Percentiles rank a stretch among this genome's conserved stretches.
Evolutionary conservation across 1,140 invertebrate species (phyloP).

Genomic region (Ooceraea biroi): DNA sequence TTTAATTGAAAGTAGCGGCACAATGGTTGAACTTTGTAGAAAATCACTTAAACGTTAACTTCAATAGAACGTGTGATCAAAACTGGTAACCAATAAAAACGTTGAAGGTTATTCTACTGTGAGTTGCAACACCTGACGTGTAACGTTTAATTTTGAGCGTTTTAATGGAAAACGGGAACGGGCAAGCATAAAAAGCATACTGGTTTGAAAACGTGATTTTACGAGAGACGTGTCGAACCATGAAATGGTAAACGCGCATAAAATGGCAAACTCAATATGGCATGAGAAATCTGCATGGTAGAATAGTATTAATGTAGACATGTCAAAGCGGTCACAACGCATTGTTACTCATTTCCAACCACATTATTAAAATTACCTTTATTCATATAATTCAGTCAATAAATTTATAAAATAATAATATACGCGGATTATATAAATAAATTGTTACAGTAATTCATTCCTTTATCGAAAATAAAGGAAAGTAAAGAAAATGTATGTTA

Average conservation of each 20-base stretch:
- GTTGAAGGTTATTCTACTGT: slow-evolving; percentile 7
- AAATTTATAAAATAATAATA: neutral
- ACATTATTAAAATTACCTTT: slow-evolving; percentile 13
- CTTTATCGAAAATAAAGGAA: neutral
- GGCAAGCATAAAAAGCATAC: slow-evolving; percentile 10
- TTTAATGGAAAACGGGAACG: slow-evolving; percentile 26
- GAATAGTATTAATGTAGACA: neutral
- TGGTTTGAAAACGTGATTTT: slow-evolving; percentile 27
- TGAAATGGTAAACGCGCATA: slow-evolving; percentile 21
- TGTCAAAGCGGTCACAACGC: neutral
- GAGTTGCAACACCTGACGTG: neutral
- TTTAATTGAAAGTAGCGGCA: slow-evolving; percentile 1
- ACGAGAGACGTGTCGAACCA: neutral
- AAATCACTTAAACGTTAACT: slow-evolving; percentile 13
- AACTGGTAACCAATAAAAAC: slow-evolving; percentile 25
- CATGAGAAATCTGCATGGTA: slow-evolving; percentile 9
- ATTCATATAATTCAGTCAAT: neutral
- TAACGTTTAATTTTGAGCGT: slow-evolving; percentile 27
- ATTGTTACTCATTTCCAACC: neutral
- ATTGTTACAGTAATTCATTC: neutral
- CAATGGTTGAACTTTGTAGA: neutral
- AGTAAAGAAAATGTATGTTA: neutral
- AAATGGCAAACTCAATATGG: slow-evolving; percentile 19
- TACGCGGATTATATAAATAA: neutral
- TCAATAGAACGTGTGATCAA: neutral